phyloP scores from a whole-genome alignment of 2,113 vertebrate species.

The Etia nguti region DNA sequence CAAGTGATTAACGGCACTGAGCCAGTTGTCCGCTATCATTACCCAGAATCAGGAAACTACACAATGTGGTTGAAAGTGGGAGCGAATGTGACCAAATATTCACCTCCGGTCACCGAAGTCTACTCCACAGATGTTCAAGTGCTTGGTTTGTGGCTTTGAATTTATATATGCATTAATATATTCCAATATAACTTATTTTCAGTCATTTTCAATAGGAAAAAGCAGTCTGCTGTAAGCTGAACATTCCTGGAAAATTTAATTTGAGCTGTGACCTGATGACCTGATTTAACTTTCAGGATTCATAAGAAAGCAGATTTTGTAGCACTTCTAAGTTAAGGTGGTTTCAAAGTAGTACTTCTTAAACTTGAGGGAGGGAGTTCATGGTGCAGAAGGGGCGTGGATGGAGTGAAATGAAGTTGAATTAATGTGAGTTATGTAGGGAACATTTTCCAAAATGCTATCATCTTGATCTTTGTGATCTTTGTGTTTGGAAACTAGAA shows the following conservation, averaged over 20 bases:
- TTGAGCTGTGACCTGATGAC: background rate
- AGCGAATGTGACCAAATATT: slow-evolving; percentile 54
- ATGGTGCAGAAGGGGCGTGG: accelerated
- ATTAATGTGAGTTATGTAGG: background rate
- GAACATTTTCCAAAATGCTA: background rate
- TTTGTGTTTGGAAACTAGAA: background rate
- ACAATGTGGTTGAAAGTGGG: slow-evolving; percentile 72
- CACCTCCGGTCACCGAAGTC: slow-evolving; percentile 62
- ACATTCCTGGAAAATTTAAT: background rate
- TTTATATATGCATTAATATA: background rate
- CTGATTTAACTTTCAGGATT: background rate
- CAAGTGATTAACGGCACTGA: slow-evolving; percentile 74
- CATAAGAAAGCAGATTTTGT: background rate
- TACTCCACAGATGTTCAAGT: slow-evolving; percentile 76
- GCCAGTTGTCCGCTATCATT: slow-evolving; percentile 74
- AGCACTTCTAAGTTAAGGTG: background rate
- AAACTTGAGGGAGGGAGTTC: background rate
- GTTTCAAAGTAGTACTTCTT: background rate
- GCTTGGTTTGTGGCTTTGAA: slow-evolving; percentile 66
- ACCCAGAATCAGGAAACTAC: slow-evolving; percentile 69
- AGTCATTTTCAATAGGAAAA: background rate
- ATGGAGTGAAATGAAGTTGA: background rate
- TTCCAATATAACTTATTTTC: background rate
- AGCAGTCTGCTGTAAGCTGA: background rate
- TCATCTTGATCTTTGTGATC: background rate